A percentile compares a stretch with the other conserved stretches of the same genome.
Conservation (phyloP, 1,140 invertebrate genomes). For the Parapsyche elsis region DNA sequence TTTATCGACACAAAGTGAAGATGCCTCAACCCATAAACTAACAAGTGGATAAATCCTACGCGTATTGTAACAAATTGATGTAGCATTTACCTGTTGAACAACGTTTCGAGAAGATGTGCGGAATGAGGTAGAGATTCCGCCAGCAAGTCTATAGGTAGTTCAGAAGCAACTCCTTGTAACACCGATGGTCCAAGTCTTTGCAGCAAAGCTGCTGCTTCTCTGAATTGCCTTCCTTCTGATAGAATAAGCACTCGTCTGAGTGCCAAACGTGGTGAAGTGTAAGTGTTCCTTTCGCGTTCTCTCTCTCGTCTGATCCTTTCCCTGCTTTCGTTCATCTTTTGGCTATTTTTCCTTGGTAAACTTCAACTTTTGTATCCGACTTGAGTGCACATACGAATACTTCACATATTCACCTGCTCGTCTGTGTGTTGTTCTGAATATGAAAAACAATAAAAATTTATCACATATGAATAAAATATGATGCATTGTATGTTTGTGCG, state of each 20-base stretch:
- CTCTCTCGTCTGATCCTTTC: conserved; percentile 70
- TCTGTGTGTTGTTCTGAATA: no score
- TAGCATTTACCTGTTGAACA: conserved; percentile 77
- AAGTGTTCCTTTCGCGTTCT: conserved; percentile 70
- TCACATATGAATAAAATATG: no score
- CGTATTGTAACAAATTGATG: neutral
- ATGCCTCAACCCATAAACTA: neutral
- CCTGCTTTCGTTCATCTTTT: conserved; percentile 70
- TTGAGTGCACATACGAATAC: no score
- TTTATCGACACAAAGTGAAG: neutral
- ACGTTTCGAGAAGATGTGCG: conserved; percentile 84
- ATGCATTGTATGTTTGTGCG: no score
- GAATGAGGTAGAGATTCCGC: conserved; percentile 89
- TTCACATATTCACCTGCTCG: no score
- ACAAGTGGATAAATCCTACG: neutral
- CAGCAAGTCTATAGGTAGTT: conserved; percentile 87
- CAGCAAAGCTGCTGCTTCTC: conserved; percentile 82
- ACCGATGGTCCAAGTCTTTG: conserved; percentile 79
- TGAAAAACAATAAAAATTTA: no score
- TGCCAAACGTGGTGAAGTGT: conserved; percentile 79
- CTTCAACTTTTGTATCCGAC: neutral
- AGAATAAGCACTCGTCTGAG: conserved; percentile 78
- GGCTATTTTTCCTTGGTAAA: neutral
- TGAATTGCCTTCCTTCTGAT: conserved; percentile 81
- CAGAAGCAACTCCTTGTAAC: conserved; percentile 76